phyloP scores from a whole-genome alignment of 2,797 vertebrate species.

The Microctenopoma stevenorrisi region DNA sequence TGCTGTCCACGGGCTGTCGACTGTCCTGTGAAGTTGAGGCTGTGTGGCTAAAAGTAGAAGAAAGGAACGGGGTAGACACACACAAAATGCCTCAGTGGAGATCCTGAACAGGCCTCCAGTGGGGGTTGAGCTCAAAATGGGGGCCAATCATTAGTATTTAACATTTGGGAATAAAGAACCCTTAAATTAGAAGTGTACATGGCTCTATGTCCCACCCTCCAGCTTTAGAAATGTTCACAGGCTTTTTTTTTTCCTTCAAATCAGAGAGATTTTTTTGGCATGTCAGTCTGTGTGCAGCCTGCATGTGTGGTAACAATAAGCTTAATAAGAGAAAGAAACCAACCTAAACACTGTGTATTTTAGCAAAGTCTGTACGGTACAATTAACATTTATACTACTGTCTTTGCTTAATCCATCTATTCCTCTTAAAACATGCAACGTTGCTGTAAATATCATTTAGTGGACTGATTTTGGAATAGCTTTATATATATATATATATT shows the following conservation, averaged over 20 bases:
- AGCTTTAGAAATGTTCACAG: slow-evolving; percentile 70
- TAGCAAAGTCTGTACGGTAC: not conserved
- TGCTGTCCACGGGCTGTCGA: slow-evolving; percentile 86
- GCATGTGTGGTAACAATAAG: slow-evolving; percentile 38
- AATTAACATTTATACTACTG: not conserved
- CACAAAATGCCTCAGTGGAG: slow-evolving; percentile 82
- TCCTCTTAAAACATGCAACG: not conserved
- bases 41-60: slow-evolving; percentile 86
- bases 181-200: slow-evolving; percentile 83
- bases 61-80: slow-evolving; percentile 76
- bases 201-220: slow-evolving; percentile 66
- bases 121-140: slow-evolving; percentile 82
- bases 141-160: slow-evolving; percentile 83
- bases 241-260: slow-evolving; percentile 31
- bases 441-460: too few species aligned
- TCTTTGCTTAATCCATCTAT: not conserved
- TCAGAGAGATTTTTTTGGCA: slow-evolving; percentile 11
- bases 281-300: slow-evolving; percentile 41
- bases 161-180: slow-evolving; percentile 77
- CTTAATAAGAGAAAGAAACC: slow-evolving; percentile 20
- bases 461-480: too few species aligned
- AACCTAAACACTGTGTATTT: slow-evolving; percentile 21
- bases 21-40: slow-evolving; percentile 84
- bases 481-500: not conserved
- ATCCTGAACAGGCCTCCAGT: slow-evolving; percentile 82